Base-by-base conservation (phyloP, 1,140 invertebrate species). In the Bombus breviceps region DNA sequence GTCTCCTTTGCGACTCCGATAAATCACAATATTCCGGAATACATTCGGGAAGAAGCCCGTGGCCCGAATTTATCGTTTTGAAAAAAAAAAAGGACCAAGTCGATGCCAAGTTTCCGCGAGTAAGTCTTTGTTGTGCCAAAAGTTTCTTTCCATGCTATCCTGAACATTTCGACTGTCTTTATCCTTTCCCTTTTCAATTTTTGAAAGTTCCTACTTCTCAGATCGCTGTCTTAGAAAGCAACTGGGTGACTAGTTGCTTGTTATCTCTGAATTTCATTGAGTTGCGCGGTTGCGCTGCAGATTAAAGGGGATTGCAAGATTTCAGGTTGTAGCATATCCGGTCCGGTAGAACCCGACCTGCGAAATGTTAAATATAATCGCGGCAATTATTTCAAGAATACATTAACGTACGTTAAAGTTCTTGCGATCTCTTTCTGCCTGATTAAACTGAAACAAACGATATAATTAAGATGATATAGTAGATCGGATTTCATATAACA, bases 1-100 rank as follows among this genome's bases (percentile, higher is more conserved):
- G 78, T 32, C 75, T 64, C 37, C 15, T 73, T 73, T 22, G 80
- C 64, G 71, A 41, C 62, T 47, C 34, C 47, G 53, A 77, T 77
- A 89, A 86, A 86, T 89, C 77, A 81, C 80, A 53, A 71, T 83
- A 76, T 59, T 83, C 62, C 47, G 8, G 76, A 80, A 68, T 83
- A 59, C 43, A 37, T 57, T 74, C 39, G 22, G 47, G 71, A 71
- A 71, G 28, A 39, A 47, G 22, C 22, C 10, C 34, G 32, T 57
- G 57, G 53, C 43, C 37, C 34, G 6, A 81, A 81, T 78, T 39
- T 39, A n/a, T 34, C 25, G 39, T 68, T 22, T 22, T 4, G 8
- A 37, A 5, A 41, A n/a, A 39, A 39, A 77, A 18, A 39, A 28
- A n/a, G 28, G 28, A 62, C 59, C 25, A n/a, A n/a, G 4, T 12